Base-by-base conservation (phyloP, 2,113 vertebrate genomes). In the Neogobius melanostomus region DNA sequence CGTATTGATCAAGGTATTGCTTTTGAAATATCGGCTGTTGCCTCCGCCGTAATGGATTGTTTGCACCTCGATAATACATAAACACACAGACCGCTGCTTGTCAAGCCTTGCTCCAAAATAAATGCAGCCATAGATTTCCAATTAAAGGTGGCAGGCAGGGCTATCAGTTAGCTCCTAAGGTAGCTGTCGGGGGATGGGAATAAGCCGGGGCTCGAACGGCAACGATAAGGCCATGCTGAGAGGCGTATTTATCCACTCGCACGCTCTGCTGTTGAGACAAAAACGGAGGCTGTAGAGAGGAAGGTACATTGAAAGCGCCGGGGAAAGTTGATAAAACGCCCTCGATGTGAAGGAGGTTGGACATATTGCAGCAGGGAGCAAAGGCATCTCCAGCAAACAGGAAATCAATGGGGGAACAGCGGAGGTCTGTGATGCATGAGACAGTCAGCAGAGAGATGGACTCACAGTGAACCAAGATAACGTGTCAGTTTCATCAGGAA, bases 51-150 rank as follows among this genome's bases (percentile, higher is more conserved):
- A 90, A 88, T 81, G 84, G 88, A 91, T 88, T 80, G 79, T 85
- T 83, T 82, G 71, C 71, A 54, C 52, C 77, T 80, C 85, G 83
- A 85, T 88, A 88, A 89, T 87, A 89, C 80, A 90, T 89, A 90
- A 88, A 85, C 21, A 66, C 17, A n/a, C 74, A 83, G 85, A 87
- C 81, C 90, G 67, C 83, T 0, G 53, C 84, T 81, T 91, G 90
- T 91, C 90, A 89, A 59, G 73, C 53, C 76, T 73, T 63, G 82
- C 85, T 89, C 84, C 78, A 84, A 87, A 91, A 92, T 90, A 87
- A 91, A 91, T 88, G 82, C 88, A 72, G 75, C 82, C 88, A 91
- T 91, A 90, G 92, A 92, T 91, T 93, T 92, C 88, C 90, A 91
- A 92, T 92, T 92, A 93, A 89, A 88, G 80, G 84, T 84, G 82